Conservation (phyloP, 1,140 invertebrate genomes). For the Oryzaephilus surinamensis region DNA sequence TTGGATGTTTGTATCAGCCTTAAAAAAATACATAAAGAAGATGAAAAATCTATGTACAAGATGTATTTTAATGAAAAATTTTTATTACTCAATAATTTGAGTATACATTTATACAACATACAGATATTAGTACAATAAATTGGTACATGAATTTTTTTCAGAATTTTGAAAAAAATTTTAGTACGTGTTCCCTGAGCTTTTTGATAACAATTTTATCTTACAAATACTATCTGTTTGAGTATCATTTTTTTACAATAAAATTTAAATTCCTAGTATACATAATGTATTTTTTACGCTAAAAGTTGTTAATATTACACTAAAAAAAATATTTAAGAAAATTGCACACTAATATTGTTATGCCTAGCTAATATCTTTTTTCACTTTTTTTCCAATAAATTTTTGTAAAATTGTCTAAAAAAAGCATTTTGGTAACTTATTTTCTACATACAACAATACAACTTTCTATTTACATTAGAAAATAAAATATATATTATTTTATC, state of each 20-base stretch:
- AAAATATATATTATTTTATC: too few species aligned
- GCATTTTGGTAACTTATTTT: slow-evolving; percentile 17
- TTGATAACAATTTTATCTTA: slow-evolving; percentile 19
- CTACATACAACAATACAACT: too few species aligned
- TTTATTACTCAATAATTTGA: not conserved
- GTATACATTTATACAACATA: slow-evolving; percentile 13
- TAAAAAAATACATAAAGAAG: slow-evolving; percentile 11
- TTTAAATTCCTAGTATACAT: slow-evolving; percentile 11
- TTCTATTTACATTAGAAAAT: too few species aligned
- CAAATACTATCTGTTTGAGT: slow-evolving; percentile 15
- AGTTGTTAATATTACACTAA: too few species aligned
- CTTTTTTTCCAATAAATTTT: too few species aligned
- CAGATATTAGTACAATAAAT: slow-evolving; percentile 7
- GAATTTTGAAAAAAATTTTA: too few species aligned
- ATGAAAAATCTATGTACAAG: too few species aligned
- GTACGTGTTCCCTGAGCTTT: slow-evolving; percentile 24
- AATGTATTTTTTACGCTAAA: slow-evolving; percentile 7
- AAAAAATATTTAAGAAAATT: too few species aligned
- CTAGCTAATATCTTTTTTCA: too few species aligned
- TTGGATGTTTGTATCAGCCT: slow-evolving; percentile 7
- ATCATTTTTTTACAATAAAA: slow-evolving; percentile 14
- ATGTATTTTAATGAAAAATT: too few species aligned
- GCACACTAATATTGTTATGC: too few species aligned
- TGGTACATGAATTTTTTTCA: too few species aligned
- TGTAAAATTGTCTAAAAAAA: slow-evolving; percentile 20